A percentile compares a stretch with the other conserved stretches of the same genome.
Evolutionary conservation across 2,888 invertebrate species (phyloP).

Genomic region (Allolobophora icterica): DNA sequence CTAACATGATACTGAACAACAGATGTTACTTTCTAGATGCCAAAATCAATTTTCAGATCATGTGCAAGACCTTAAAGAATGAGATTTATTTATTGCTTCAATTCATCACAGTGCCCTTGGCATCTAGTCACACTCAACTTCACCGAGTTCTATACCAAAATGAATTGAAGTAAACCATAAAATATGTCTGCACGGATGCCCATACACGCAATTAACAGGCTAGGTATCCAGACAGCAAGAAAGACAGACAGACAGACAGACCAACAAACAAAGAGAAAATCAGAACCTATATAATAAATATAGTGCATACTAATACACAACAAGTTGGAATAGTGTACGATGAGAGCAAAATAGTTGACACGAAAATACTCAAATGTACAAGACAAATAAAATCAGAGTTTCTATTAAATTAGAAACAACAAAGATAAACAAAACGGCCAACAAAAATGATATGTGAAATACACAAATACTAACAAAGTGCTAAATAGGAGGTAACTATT

Average conservation of each 20-base stretch:
- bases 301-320: too few relatives aligned
- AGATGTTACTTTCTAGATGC: too few relatives aligned
- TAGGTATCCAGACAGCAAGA: neutral
- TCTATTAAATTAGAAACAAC: neutral
- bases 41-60: too few relatives aligned
- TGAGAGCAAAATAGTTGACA: neutral
- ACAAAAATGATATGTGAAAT: neutral
- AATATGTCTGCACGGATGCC: neutral
- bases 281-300: too few relatives aligned
- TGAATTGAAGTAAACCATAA: neutral
- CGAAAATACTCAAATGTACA: neutral
- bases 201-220: neutral
- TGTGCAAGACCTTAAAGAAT: too few relatives aligned
- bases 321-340: too few relatives aligned
- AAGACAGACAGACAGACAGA: too few relatives aligned
- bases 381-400: neutral
- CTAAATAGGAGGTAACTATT: conserved; percentile 8
- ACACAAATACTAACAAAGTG: neutral
- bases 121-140: neutral
- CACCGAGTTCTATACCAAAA: neutral
- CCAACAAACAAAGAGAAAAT: too few relatives aligned
- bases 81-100: neutral
- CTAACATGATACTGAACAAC: too few relatives aligned
- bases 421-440: neutral
- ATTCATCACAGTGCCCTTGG: neutral